These are phyloP conservation scores for Atta cephalotes DNA, from an alignment of 1,140 invertebrate genomes.

Conservation along the genomic window DNA sequence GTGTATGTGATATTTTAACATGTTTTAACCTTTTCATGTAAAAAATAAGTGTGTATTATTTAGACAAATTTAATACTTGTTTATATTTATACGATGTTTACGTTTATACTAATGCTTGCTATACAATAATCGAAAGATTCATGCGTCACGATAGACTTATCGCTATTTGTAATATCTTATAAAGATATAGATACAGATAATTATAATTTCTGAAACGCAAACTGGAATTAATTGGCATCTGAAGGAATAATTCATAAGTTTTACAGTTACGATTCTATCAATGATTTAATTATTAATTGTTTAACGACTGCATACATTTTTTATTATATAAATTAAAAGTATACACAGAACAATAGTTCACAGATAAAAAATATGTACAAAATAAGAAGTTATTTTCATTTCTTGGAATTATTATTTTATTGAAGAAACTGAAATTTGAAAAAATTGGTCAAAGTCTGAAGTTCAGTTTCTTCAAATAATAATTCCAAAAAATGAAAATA, in stretches of 20 bases:
- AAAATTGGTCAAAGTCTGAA: background rate
- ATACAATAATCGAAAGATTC: conserved; percentile 32
- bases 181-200: background rate
- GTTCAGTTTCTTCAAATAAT: background rate
- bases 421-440: background rate
- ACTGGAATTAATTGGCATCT: background rate
- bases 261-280: background rate
- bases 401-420: background rate
- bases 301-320: background rate
- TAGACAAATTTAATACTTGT: background rate
- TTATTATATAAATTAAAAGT: conserved; percentile 1
- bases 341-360: background rate
- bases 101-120: background rate
- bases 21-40: background rate
- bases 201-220: background rate
- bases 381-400: background rate
- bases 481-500: background rate
- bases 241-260: background rate
- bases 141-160: conserved; percentile 17
- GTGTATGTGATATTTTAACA: background rate
- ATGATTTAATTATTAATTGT: background rate
- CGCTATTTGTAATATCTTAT: background rate
- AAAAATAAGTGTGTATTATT: background rate
- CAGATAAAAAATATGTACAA: background rate
- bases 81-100: background rate